Percentiles rank a stretch among this genome's conserved stretches.
These are phyloP conservation scores for Drosophila lini DNA, from an alignment of 1,140 invertebrate genomes.

Conservation along the genomic window DNA sequence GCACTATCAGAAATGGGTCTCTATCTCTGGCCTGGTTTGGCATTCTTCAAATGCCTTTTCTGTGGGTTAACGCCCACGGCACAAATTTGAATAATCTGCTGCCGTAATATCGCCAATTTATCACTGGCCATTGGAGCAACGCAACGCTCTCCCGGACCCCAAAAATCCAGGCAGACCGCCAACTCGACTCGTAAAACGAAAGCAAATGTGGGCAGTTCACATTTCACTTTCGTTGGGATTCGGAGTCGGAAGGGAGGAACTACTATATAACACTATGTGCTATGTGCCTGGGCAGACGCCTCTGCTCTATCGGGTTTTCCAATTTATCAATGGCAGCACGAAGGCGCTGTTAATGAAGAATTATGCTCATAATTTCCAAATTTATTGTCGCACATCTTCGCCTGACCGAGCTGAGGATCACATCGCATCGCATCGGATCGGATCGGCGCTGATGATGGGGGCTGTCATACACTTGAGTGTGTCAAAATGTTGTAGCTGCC, in stretches of 20 bases:
- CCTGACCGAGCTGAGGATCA: conserved; percentile 16
- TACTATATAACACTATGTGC: neutral
- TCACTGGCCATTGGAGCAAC: conserved; percentile 59
- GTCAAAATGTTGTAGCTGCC: conserved; percentile 77
- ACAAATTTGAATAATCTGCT: conserved; percentile 72
- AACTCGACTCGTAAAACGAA: conserved; percentile 26
- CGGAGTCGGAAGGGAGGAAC: conserved; percentile 17
- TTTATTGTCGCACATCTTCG: conserved; percentile 72
- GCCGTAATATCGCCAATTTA: conserved; percentile 79
- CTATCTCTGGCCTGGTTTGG: conserved; percentile 52
- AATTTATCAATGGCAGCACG: conserved; percentile 60
- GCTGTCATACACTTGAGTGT: conserved; percentile 79
- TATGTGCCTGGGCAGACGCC: conserved; percentile 23
- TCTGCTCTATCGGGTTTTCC: conserved; percentile 60
- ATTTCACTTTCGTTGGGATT: conserved; percentile 51
- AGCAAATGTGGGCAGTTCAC: conserved; percentile 58
- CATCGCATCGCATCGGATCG: conserved; percentile 11
- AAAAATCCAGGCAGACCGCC: conserved; percentile 17
- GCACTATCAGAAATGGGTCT: conserved; percentile 48
- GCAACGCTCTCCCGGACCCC: conserved; percentile 2
- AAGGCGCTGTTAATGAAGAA: conserved; percentile 78
- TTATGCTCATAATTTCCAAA: conserved; percentile 82
- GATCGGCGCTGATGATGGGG: conserved; percentile 45
- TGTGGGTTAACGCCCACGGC: conserved; percentile 71
- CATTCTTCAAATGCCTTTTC: conserved; percentile 67